Evolutionary conservation across 92 coral and sea anemone genomes (phyloP).

Genomic region (Isaurus tuberculatus): DNA sequence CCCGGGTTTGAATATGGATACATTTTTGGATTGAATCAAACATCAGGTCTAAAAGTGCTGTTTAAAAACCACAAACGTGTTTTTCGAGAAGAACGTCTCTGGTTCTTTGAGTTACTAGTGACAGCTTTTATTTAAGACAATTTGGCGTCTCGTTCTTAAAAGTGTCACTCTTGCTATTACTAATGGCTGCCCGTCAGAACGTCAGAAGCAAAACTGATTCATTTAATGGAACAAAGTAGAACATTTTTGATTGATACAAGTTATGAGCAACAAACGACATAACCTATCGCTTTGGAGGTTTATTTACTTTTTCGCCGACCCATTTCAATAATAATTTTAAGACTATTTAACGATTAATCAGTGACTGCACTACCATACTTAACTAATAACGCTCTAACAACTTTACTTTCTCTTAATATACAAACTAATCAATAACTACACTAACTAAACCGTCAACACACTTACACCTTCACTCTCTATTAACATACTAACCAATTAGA

Average conservation of each 20-base stretch:
- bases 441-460: background rate
- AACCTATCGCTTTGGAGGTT: too few species aligned
- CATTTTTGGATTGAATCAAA: background rate
- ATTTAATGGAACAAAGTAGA: too few species aligned
- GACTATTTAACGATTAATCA: background rate
- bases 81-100: background rate
- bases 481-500: background rate
- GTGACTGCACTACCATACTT: background rate
- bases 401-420: background rate
- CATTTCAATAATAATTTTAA: background rate
- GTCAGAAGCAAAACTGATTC: too few species aligned
- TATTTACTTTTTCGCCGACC: too few species aligned
- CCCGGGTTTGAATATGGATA: background rate
- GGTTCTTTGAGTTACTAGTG: background rate
- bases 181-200: too few species aligned
- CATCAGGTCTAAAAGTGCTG: background rate
- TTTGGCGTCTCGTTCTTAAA: background rate
- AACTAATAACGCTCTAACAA: background rate
- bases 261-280: too few species aligned
- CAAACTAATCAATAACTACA: background rate
- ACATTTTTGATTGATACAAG: too few species aligned
- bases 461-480: background rate
- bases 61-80: background rate
- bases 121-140: background rate
- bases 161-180: too few species aligned